phyloP scores from a whole-genome alignment of 2,888 invertebrate genomes.

The Mamestra brassicae region DNA sequence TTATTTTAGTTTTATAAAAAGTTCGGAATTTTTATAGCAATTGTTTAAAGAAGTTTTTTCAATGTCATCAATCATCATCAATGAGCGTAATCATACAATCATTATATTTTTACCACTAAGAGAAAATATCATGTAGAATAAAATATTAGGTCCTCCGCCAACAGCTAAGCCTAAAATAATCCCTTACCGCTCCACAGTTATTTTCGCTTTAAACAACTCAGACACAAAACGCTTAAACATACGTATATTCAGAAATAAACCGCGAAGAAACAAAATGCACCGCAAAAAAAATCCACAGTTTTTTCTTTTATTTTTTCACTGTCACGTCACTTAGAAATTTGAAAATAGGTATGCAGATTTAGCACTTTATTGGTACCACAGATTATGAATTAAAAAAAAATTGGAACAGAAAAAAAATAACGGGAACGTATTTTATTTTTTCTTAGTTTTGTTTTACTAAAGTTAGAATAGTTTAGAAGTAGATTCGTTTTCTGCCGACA shows the following conservation, averaged over 20 bases:
- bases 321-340: constrained; percentile 66
- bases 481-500: constrained; percentile 74
- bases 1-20: not conserved
- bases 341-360: constrained; percentile 45
- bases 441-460: constrained; percentile 25
- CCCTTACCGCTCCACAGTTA: constrained; percentile 85
- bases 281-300: constrained; percentile 63
- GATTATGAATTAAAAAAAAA: constrained; percentile 29
- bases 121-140: constrained; percentile 62
- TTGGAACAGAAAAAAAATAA: constrained; percentile 30
- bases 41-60: constrained; percentile 2
- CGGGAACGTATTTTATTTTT: constrained; percentile 51
- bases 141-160: constrained; percentile 73
- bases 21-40: not conserved
- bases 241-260: constrained; percentile 63
- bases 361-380: constrained; percentile 44
- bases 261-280: constrained; percentile 75
- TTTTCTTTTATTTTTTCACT: constrained; percentile 62
- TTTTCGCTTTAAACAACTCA: constrained; percentile 83
- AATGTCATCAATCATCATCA: constrained; percentile 35
- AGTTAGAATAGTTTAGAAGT: constrained; percentile 57
- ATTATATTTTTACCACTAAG: constrained; percentile 26
- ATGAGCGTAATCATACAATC: constrained; percentile 20
- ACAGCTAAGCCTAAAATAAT: constrained; percentile 82
- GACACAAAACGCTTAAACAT: constrained; percentile 78